Evolutionary conservation across 1,140 invertebrate species (phyloP).

Genomic region (Brachystomella parvula): DNA sequence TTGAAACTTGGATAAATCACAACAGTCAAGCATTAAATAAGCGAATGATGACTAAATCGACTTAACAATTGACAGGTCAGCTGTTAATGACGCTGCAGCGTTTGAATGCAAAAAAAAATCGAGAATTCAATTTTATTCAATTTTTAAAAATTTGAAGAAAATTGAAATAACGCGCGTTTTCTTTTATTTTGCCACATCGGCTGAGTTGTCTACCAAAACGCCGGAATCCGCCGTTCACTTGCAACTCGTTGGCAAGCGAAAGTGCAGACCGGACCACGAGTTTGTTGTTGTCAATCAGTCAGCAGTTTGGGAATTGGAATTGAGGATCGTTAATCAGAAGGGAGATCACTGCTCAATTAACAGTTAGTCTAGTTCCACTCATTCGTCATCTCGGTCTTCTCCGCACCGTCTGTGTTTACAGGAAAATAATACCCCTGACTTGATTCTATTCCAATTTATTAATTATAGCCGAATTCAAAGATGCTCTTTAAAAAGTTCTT

Average conservation of each 20-base stretch:
- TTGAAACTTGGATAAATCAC: too few species aligned
- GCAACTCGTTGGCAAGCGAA: not conserved
- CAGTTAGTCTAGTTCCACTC: not conserved
- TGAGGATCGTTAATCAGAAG: not conserved
- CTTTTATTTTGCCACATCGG: not conserved
- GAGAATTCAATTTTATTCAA: too few species aligned
- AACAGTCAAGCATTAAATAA: too few species aligned
- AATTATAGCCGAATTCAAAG: too few species aligned
- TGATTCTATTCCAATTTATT: too few species aligned
- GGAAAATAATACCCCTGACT: not conserved
- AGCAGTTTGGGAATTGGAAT: not conserved
- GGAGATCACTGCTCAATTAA: not conserved
- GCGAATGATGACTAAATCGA: too few species aligned
- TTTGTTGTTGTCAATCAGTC: not conserved
- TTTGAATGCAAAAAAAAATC: too few species aligned
- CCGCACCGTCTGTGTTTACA: not conserved
- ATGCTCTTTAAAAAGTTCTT: conserved; percentile 33
- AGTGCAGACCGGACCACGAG: not conserved
- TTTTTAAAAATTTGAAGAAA: too few species aligned
- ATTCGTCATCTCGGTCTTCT: not conserved
- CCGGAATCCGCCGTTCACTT: not conserved
- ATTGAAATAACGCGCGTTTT: not conserved
- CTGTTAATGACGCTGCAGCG: too few species aligned
- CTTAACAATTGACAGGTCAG: too few species aligned
- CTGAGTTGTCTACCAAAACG: not conserved